These are phyloP conservation scores for Corythaixoides concolor DNA, from an alignment of 2,113 vertebrate species.

Conservation along the genomic window DNA sequence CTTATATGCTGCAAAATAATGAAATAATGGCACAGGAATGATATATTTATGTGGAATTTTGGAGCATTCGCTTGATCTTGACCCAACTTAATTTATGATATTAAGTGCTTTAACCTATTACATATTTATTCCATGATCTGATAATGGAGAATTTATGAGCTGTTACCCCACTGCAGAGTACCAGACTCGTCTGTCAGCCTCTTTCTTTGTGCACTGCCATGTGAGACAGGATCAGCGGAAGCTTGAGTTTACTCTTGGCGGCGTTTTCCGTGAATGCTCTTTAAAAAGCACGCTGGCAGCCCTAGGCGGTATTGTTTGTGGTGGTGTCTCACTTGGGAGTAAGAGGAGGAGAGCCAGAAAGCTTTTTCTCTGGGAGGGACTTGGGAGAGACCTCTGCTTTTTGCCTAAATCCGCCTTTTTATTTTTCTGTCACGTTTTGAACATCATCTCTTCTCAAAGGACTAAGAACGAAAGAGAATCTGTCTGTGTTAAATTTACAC, in stretches of 20 bases:
- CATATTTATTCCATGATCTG: not conserved
- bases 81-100: not conserved
- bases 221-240: not conserved
- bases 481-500: not conserved
- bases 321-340: not conserved
- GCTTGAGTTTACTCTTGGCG: not conserved
- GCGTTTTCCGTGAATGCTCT: not conserved
- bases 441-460: not conserved
- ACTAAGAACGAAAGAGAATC: not conserved
- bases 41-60: fast-evolving
- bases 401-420: not conserved
- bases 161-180: not conserved
- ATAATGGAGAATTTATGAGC: not conserved
- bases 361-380: not conserved
- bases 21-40: not conserved
- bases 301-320: not conserved
- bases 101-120: not conserved
- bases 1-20: not conserved
- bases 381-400: not conserved
- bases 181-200: not conserved
- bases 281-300: not conserved
- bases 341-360: not conserved
- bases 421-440: not conserved
- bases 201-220: not conserved
- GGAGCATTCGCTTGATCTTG: not conserved